Base-by-base conservation (phyloP, 2,888 invertebrate species). In the Omphaloscelis lunosa region DNA sequence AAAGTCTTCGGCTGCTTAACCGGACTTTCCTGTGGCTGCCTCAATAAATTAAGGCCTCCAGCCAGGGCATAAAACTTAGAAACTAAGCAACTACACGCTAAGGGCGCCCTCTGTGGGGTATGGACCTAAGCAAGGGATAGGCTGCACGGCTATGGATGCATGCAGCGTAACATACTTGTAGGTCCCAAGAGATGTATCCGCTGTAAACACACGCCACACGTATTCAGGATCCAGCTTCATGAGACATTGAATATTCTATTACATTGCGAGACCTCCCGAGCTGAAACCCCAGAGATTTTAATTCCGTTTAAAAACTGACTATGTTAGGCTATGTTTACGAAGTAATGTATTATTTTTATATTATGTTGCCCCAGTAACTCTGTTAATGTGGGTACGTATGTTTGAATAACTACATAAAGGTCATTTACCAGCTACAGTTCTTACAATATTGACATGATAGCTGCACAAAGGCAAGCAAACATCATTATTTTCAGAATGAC, bases 401-500 rank as follows among this genome's bases (percentile, higher is more conserved):
- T 71, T 58, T 65, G 48, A 69, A 76, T 73, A 80, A 83, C 78
- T 71, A 77, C 72, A 79, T 75, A 87, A 83, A 88, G 83, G 84
- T 84, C 85, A 87, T 85, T 83, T 75, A 83, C 66, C 65, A 66
- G 39, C 66, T 76, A 79, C 81, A 87, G 80, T 86, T 89, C 87
- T 65, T 79, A 77, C 59, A 83, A 84, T 86, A 88, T 83, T 82
- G 75, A 90, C 89, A 89, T 82, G 88, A 81, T 81, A 76, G 69
- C 77, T 83, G 80, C 80, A 87, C 78, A 82, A 83, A 84, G 75
- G 74, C 73, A 76, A 77, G 84, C 76, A 91, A 91, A 93, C 82
- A 91, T 81, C 72, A 79, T 86, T 82, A 83, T 89, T 91, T 92
- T 93, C 91, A 92, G 91, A 84, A 84, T 83, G 75, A 85, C 84